These are phyloP conservation scores for Setophaga coronata DNA, from an alignment of 2,113 vertebrate species.

Conservation along the genomic window DNA sequence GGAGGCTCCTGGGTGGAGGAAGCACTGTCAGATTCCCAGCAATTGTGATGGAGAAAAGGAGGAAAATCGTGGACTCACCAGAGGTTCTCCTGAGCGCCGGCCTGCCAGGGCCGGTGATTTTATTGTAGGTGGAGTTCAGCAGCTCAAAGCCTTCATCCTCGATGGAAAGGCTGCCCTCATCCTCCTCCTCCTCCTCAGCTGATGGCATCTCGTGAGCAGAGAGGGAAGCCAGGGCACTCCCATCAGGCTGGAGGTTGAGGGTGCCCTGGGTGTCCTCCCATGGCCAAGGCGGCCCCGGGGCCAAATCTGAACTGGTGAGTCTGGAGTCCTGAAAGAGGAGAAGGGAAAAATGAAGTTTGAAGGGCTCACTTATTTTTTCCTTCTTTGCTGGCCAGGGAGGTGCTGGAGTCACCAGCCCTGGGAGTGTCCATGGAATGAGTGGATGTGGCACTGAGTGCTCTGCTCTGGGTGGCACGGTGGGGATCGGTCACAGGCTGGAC, in stretches of 20 bases:
- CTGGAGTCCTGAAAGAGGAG: slow-evolving; percentile 8
- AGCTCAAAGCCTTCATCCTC: slow-evolving; percentile 58
- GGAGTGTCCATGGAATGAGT: not conserved
- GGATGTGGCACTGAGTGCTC: not conserved
- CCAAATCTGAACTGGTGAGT: not conserved
- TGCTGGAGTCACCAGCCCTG: not conserved
- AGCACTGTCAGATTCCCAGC: not conserved
- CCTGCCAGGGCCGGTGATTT: not conserved
- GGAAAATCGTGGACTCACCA: not conserved
- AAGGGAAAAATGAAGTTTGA: not conserved
- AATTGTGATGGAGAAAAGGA: fast-evolving
- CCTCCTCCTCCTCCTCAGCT: not conserved
- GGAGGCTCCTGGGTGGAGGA: not conserved
- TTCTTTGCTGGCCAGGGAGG: not conserved
- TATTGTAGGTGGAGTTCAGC: slow-evolving; percentile 45
- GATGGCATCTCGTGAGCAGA: not conserved
- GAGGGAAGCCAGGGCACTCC: not conserved
- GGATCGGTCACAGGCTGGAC: not conserved
- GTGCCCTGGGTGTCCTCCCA: not conserved
- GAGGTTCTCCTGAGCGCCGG: not conserved
- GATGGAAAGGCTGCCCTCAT: not conserved
- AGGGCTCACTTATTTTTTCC: fast-evolving
- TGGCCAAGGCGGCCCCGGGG: not conserved
- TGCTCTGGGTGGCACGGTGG: not conserved
- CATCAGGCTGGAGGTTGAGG: not conserved